Evolutionary conservation across 2,797 vertebrate genomes (phyloP).

Genomic region (Lateolabrax maculatus): DNA sequence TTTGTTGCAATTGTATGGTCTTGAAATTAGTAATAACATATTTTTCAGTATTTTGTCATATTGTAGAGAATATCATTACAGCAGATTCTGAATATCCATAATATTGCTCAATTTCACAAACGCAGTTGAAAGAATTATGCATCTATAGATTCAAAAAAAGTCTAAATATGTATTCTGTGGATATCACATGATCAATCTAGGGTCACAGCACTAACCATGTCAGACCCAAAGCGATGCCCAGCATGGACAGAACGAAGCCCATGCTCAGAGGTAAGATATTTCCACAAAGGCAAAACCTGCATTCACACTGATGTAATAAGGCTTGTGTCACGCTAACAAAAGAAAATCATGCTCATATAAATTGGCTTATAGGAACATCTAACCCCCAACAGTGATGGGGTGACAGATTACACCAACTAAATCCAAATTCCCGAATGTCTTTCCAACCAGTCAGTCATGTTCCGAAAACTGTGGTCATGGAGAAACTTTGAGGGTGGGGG

Average conservation of each 20-base stretch:
- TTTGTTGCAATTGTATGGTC: too few relatives aligned
- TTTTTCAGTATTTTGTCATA: too few relatives aligned
- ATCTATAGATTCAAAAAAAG: too few relatives aligned
- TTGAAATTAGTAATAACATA: too few relatives aligned
- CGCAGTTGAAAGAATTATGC: too few relatives aligned
- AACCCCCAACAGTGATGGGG: background rate
- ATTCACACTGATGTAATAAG: background rate
- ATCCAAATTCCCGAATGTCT: background rate
- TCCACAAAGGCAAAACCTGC: background rate
- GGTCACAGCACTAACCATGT: background rate
- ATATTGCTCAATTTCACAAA: too few relatives aligned
- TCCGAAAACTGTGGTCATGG: background rate
- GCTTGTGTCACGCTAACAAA: background rate
- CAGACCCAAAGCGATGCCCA: background rate
- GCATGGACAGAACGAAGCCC: background rate
- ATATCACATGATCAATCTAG: too few relatives aligned
- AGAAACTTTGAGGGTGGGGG: background rate
- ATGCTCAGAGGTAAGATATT: background rate
- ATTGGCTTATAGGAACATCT: conserved; percentile 3
- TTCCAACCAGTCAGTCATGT: background rate
- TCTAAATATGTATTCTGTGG: too few relatives aligned
- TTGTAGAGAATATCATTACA: too few relatives aligned
- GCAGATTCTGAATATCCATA: too few relatives aligned
- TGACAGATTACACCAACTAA: background rate
- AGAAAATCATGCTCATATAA: background rate